phyloP scores from a whole-genome alignment of 2,113 vertebrate genomes.

The Orientallactaga bullata region DNA sequence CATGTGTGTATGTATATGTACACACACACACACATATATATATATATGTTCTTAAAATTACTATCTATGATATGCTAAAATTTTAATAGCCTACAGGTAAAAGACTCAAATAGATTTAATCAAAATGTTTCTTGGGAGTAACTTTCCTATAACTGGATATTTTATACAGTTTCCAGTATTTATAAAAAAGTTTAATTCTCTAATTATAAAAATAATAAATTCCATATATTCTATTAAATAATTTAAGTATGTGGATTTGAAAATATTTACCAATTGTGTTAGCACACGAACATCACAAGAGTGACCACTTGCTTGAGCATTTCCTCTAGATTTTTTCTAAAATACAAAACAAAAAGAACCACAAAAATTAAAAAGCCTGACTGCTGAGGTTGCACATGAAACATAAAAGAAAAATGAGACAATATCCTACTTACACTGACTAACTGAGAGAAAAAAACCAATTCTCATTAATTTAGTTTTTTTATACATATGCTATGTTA shows the following conservation, averaged over 20 bases:
- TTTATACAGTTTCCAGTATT: neutral
- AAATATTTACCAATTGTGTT: conserved; percentile 90
- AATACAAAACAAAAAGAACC: neutral
- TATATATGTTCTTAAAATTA: neutral
- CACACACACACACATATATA: too few species aligned
- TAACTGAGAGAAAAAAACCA: neutral
- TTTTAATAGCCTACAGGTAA: conserved; percentile 10
- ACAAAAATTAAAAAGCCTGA: conserved; percentile 40
- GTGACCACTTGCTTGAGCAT: conserved; percentile 80
- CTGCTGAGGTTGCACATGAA: neutral
- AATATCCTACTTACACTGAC: neutral
- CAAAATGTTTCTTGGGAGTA: conserved; percentile 3
- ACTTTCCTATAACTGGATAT: neutral
- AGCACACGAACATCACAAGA: conserved; percentile 89
- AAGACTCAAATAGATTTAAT: conserved; percentile 9
- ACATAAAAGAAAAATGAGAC: conserved; percentile 38
- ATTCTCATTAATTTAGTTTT: conserved; percentile 9
- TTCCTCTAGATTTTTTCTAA: conserved; percentile 90
- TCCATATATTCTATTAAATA: conserved; percentile 25
- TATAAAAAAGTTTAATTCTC: conserved; percentile 46
- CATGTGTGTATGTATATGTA: too few species aligned
- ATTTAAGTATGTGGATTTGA: conserved; percentile 25
- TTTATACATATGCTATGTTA: neutral
- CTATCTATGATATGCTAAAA: neutral
- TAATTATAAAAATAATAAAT: conserved; percentile 46